Percentiles rank a stretch among this genome's conserved stretches.
Evolutionary conservation across 2,113 vertebrate genomes (phyloP).

Genomic region (Chionis minor): DNA sequence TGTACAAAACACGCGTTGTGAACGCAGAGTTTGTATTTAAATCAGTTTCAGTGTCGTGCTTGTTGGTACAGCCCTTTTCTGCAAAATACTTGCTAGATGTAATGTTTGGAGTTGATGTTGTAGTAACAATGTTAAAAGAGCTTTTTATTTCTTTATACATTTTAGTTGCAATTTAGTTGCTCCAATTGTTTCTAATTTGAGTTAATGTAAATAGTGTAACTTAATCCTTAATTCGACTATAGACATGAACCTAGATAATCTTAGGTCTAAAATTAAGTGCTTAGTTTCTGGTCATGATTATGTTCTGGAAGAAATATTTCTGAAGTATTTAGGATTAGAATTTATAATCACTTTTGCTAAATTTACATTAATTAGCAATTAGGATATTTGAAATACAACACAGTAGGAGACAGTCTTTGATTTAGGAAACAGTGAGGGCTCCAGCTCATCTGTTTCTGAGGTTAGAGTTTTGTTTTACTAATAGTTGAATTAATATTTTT

Average conservation of each 20-base stretch:
- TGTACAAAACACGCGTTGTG: not conserved
- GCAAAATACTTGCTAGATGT: not conserved
- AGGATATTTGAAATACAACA: not conserved
- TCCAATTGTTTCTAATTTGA: not conserved
- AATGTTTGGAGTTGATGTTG: not conserved
- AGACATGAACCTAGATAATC: not conserved
- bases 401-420: not conserved
- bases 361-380: not conserved
- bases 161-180: not conserved
- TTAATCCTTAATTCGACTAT: not conserved
- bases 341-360: not conserved
- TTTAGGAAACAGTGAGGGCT: not conserved
- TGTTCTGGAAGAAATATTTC: not conserved
- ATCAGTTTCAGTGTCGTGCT: not conserved
- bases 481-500: no score
- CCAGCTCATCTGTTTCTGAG: not conserved
- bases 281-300: not conserved
- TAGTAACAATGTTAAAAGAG: not conserved
- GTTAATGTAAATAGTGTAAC: not conserved
- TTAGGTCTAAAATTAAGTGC: not conserved
- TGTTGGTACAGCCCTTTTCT: not conserved
- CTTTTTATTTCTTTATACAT: not conserved
- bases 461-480: not conserved
- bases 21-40: not conserved
- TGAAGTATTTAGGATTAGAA: not conserved